Percentiles rank a stretch among this genome's conserved stretches.
phyloP scores from a whole-genome alignment of 2,113 vertebrate genomes.

The Anser brachyrhynchus region DNA sequence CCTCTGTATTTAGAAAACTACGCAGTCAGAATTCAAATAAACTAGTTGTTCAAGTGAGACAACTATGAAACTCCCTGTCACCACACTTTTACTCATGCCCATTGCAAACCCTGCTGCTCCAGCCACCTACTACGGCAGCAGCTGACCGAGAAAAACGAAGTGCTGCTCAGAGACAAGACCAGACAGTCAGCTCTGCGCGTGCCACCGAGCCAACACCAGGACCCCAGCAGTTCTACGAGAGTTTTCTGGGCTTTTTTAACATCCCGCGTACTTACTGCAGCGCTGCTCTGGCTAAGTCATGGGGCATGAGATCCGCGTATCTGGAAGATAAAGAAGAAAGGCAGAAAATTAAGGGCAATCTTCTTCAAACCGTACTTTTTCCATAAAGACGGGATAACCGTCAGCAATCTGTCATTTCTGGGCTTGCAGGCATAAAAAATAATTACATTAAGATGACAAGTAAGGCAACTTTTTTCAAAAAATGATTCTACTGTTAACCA shows the following conservation, averaged over 20 bases:
- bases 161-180: not conserved
- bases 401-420: not conserved
- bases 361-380: rapidly evolving
- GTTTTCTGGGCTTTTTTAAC: not conserved
- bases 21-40: not conserved
- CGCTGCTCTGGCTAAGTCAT: conserved; percentile 92
- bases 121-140: not conserved
- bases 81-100: not conserved
- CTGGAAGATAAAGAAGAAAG: conserved; percentile 69
- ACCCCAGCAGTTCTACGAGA: not conserved
- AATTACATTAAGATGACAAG: not conserved
- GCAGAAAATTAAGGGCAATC: not conserved
- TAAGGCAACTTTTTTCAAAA: not conserved
- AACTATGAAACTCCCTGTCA: not conserved
- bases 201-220: not conserved
- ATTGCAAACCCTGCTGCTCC: not conserved
- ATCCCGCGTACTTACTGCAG: conserved; percentile 84
- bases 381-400: not conserved
- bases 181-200: not conserved
- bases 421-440: not conserved
- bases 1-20: not conserved
- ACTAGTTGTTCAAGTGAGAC: not conserved
- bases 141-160: not conserved
- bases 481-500: rapidly evolving
- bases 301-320: conserved; percentile 94